phyloP scores from a whole-genome alignment of 2,113 vertebrate species.

The Lepus europaeus region DNA sequence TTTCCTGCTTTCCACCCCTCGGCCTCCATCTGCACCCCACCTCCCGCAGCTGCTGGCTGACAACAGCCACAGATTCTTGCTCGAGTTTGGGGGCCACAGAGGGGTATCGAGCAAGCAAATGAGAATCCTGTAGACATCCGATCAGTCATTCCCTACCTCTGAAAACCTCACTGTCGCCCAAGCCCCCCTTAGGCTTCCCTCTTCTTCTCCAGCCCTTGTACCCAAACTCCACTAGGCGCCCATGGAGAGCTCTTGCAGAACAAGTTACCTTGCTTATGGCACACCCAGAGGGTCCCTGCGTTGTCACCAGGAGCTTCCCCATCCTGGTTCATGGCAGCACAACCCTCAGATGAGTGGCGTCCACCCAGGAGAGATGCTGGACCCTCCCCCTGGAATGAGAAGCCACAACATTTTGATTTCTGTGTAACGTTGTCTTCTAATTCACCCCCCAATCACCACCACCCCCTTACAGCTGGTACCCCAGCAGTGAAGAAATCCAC shows the following conservation, averaged over 20 bases:
- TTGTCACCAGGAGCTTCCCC: background rate
- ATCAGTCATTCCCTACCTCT: background rate
- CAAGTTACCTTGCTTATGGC: background rate
- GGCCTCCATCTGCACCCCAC: background rate
- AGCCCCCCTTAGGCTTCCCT: background rate
- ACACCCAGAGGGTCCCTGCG: background rate
- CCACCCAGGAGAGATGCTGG: background rate
- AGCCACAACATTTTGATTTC: slow-evolving; percentile 21
- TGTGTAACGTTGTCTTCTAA: slow-evolving; percentile 29
- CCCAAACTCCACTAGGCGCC: background rate
- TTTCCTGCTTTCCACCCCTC: background rate
- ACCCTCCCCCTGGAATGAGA: background rate
- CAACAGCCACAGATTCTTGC: background rate
- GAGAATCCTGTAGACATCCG: background rate
- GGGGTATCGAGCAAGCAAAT: background rate
- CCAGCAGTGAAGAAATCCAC: slow-evolving; percentile 41
- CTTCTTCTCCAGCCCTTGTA: background rate
- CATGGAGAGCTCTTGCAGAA: background rate
- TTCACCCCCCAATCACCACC: background rate
- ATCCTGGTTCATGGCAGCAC: background rate
- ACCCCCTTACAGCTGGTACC: slow-evolving; percentile 63
- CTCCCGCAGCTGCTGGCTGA: background rate
- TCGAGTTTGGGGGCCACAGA: background rate
- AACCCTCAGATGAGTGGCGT: background rate
- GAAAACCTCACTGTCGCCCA: background rate